phyloP scores from a whole-genome alignment of 2,113 vertebrate species.

The Paradoxurus hermaphroditus region DNA sequence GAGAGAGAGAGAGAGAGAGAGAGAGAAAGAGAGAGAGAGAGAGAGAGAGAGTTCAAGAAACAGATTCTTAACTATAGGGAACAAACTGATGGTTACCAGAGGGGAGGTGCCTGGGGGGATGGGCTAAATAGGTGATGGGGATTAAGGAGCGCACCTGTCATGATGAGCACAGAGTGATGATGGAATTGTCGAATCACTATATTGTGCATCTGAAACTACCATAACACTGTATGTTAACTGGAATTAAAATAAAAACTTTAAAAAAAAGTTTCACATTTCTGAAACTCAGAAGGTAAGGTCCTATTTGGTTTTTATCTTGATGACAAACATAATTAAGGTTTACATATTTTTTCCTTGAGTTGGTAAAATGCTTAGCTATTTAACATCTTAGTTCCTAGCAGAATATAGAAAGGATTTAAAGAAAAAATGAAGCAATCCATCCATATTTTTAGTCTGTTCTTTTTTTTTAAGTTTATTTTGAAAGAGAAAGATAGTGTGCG shows the following conservation, averaged over 20 bases:
- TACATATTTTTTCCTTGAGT: neutral
- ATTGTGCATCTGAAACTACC: neutral
- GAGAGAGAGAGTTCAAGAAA: neutral
- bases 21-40: no score
- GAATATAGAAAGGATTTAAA: neutral
- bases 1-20: no score
- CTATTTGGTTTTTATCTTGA: neutral
- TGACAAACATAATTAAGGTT: neutral
- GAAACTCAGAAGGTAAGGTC: neutral
- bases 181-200: neutral
- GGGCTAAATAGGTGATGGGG: neutral
- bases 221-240: neutral
- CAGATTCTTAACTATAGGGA: neutral
- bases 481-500: no score
- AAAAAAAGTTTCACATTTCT: slow-evolving; percentile 1
- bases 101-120: neutral
- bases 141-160: neutral
- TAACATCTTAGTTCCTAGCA: neutral
- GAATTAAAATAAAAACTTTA: neutral
- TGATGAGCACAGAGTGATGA: neutral
- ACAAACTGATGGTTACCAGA: neutral
- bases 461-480: neutral
- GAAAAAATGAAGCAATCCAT: neutral
- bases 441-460: neutral
- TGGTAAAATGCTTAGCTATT: slow-evolving; percentile 19